Evolutionary conservation across 2,797 vertebrate species (phyloP).

Genomic region (Acipenser ruthenus): DNA sequence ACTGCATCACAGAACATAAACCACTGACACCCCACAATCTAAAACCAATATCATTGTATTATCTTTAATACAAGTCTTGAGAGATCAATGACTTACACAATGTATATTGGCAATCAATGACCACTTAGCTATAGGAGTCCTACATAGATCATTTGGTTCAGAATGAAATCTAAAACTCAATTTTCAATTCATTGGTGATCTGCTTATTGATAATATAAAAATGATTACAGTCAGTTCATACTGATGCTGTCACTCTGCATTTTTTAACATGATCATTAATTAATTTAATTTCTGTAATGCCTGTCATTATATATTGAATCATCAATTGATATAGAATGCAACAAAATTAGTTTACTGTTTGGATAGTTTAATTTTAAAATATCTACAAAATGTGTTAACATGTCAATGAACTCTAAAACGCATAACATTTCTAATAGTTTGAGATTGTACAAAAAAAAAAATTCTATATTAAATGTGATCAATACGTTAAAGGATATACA

Average conservation of each 20-base stretch:
- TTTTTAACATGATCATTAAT: conserved; percentile 37
- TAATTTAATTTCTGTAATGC: conserved; percentile 28
- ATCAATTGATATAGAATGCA: conserved; percentile 38
- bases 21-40: too few relatives aligned
- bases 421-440: conserved; percentile 3
- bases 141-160: conserved; percentile 8
- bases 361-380: conserved; percentile 32
- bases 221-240: conserved; percentile 2
- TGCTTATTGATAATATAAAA: conserved; percentile 8
- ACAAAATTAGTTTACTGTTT: conserved; percentile 49
- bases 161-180: background rate
- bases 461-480: conserved; percentile 45
- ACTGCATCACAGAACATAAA: too few relatives aligned
- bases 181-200: background rate
- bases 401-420: conserved; percentile 30
- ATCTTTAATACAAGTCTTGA: background rate
- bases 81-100: conserved; percentile 5
- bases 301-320: conserved; percentile 30
- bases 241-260: conserved; percentile 28
- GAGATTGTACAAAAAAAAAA: conserved; percentile 38
- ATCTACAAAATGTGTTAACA: conserved; percentile 36
- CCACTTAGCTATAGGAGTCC: background rate
- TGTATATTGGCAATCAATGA: conserved; percentile 7
- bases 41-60: too few relatives aligned
- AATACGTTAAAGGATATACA: conserved; percentile 34